A percentile compares a stretch with the other conserved stretches of the same genome.
Evolutionary conservation across 2,888 invertebrate species (phyloP).

Genomic region (Thera britannica): DNA sequence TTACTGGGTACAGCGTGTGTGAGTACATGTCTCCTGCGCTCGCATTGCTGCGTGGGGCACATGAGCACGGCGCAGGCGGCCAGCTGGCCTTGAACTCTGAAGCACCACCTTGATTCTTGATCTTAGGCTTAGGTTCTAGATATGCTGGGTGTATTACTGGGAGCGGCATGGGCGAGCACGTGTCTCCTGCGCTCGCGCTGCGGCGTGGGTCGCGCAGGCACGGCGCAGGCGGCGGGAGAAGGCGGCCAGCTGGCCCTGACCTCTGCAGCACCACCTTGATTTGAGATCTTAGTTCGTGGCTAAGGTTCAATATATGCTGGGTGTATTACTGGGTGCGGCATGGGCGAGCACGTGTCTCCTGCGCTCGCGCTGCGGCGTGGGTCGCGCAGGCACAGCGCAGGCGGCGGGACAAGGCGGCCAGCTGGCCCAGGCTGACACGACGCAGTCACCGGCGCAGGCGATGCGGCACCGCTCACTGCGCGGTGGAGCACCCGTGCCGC

Average conservation of each 20-base stretch:
- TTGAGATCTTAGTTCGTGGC: too few species aligned
- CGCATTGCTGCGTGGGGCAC: conserved; percentile 61
- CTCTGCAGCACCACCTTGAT: too few species aligned
- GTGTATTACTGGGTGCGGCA: conserved; percentile 65
- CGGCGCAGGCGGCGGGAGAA: too few species aligned
- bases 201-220: conserved; percentile 62
- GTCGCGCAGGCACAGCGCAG: conserved; percentile 65
- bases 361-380: conserved; percentile 61
- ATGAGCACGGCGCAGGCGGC: conserved; percentile 72
- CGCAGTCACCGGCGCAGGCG: conserved; percentile 88
- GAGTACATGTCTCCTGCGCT: conserved; percentile 64
- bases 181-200: conserved; percentile 61
- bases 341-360: conserved; percentile 70
- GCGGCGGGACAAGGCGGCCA: conserved; percentile 82
- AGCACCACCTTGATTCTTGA: too few species aligned
- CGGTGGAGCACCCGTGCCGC: conserved; percentile 74
- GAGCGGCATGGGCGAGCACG: conserved; percentile 71
- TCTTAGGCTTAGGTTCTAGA: too few species aligned
- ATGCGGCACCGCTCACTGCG: conserved; percentile 85
- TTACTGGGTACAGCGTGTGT: conserved; percentile 74
- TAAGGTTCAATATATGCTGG: too few species aligned
- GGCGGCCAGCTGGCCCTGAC: too few species aligned
- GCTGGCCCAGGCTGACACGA: conserved; percentile 86
- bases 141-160: conserved; percentile 51
- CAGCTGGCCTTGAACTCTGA: conserved; percentile 72